Conservation (phyloP, 2,888 invertebrate genomes). For the Epicampocera succincta region DNA sequence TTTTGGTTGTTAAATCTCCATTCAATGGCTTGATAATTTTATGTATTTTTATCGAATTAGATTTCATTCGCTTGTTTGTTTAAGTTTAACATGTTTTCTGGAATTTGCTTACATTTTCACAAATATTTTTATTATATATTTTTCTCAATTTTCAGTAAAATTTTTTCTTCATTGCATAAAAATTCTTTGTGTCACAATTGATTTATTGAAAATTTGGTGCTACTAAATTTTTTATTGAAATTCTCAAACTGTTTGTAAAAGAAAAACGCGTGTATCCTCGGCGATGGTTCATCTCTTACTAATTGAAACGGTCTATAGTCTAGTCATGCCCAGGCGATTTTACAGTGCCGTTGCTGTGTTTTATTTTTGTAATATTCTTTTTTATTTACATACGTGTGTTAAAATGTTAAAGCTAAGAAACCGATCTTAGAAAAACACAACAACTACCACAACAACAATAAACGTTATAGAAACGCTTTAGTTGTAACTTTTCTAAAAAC, state of each 20-base stretch:
- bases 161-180: background rate
- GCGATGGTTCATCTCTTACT: constrained; percentile 82
- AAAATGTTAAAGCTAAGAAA: constrained; percentile 49
- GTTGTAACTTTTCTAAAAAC: constrained; percentile 43
- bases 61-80: constrained; percentile 20
- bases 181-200: constrained; percentile 32
- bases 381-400: constrained; percentile 30
- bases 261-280: constrained; percentile 81
- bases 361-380: background rate
- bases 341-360: constrained; percentile 73
- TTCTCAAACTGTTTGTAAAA: constrained; percentile 70
- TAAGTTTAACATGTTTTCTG: constrained; percentile 17
- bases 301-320: constrained; percentile 79
- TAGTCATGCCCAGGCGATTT: constrained; percentile 77
- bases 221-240: constrained; percentile 38
- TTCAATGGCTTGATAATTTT: constrained; percentile 26
- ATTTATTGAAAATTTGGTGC: constrained; percentile 50
- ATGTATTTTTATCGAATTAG: constrained; percentile 12
- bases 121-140: background rate
- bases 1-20: constrained; percentile 28
- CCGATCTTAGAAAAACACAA: constrained; percentile 56
- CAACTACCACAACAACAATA: constrained; percentile 43
- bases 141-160: background rate
- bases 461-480: constrained; percentile 68
- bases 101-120: constrained; percentile 71